Base-by-base conservation (phyloP, 2,797 vertebrate species). In the Moxostoma hubbsi region DNA sequence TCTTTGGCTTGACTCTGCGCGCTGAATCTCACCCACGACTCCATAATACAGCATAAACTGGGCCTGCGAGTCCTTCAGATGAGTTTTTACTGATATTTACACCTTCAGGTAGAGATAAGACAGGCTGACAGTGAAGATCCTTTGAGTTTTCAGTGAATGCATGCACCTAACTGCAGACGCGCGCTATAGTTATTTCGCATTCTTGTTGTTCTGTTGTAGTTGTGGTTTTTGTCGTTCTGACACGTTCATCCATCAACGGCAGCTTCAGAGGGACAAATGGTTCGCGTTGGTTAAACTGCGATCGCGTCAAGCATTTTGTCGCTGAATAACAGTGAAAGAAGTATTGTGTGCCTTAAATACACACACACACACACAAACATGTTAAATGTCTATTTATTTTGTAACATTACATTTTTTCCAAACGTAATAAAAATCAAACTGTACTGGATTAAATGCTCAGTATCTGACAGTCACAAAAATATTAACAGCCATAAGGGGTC, bases 1-100 rank as follows among this genome's bases (percentile, higher is more conserved):
- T 98, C 97, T 89, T 95, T 95, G 79, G 95, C 95, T 86, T 96
- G 96, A 90, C 95, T 98, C 86, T 97, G 96, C 2, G 94, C 88
- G 82, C 92, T 96, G 84, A 97, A 97, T 49, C 95, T 94, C 83
- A 98, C 95, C 97, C 96, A 98, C 1, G 94, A 88, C 68, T 98
- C 97, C 97, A 98, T 98, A 58, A 4, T n/a, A 12, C 8, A 12
- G 12, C 75, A 36, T 50, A 0, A 45, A 81, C 66, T 53, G 16
- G 76, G 76, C 67, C 67, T n/a, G 8, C 54, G 46, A 59, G 67
- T 63, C 50, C 67, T 78, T 69, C 43, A n/a, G 11, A 10, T n/a
- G 46, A n/a, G 9, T 45, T 7, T 61, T 18, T 11, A 36, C 15
- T 7, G 13, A 36, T 45, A 13, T 16, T 18, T 9, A 18, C 47